Conservation (phyloP, 2,113 vertebrate genomes). For the Nesospiza acunhae region DNA sequence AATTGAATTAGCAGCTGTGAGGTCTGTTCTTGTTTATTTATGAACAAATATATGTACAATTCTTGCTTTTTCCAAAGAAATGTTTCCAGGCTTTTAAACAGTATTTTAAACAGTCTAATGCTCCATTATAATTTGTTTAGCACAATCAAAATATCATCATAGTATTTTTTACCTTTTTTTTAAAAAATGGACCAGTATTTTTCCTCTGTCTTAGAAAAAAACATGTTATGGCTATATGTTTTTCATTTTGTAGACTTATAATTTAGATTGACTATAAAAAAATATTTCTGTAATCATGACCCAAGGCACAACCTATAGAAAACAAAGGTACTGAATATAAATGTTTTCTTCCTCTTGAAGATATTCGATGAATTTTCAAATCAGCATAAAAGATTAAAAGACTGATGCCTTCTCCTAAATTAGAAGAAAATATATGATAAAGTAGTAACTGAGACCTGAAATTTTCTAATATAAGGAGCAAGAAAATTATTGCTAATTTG, state of each 20-base stretch:
- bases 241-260: background rate
- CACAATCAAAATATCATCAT: background rate
- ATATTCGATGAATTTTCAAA: background rate
- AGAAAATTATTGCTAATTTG: background rate
- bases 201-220: background rate
- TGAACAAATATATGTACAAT: background rate
- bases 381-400: background rate
- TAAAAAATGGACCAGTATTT: background rate
- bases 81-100: background rate
- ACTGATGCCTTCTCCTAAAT: background rate
- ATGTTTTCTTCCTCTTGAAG: background rate
- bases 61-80: background rate
- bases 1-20: slow-evolving; percentile 31
- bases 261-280: background rate
- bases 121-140: background rate
- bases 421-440: background rate
- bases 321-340: background rate
- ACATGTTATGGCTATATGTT: background rate
- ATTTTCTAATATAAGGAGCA: background rate
- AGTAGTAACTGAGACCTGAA: background rate
- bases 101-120: background rate
- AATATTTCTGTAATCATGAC: background rate
- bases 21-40: slow-evolving; percentile 26
- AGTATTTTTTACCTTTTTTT: background rate
- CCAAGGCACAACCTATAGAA: background rate